phyloP scores from a whole-genome alignment of 2,797 vertebrate genomes.

The Gallirallus australis region DNA sequence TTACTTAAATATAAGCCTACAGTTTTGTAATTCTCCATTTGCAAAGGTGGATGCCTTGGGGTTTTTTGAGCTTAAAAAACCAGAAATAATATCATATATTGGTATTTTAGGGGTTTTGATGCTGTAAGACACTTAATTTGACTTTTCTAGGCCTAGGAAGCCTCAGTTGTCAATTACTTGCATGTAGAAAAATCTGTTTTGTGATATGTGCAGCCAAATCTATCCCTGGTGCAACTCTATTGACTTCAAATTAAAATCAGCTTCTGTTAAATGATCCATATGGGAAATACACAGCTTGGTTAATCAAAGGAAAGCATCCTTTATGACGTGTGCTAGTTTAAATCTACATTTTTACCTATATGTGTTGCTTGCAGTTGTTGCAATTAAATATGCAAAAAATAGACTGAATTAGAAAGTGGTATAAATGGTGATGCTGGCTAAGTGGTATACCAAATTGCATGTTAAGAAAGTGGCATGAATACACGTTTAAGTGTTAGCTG shows the following conservation, averaged over 20 bases:
- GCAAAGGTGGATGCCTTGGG: not conserved
- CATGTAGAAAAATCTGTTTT: not conserved
- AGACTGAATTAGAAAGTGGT: not conserved
- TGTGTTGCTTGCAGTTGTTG: not conserved
- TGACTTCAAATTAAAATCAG: constrained; percentile 18
- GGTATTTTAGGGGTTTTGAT: not conserved
- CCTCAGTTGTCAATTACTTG: not conserved
- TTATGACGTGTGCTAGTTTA: not conserved
- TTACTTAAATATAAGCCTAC: not conserved
- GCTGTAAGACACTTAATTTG: not conserved
- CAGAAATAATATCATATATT: not conserved
- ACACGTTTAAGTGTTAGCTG: rapidly evolving
- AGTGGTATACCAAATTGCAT: not conserved
- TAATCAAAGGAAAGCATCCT: not conserved
- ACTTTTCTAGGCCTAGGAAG: not conserved
- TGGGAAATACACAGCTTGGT: not conserved
- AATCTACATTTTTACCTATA: not conserved
- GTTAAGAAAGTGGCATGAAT: not conserved
- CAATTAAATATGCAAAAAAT: not conserved
- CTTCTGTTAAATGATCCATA: not conserved
- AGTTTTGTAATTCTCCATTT: not conserved
- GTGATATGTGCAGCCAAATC: not conserved
- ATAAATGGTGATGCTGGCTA: not conserved
- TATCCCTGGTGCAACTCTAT: not conserved
- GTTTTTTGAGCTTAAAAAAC: not conserved